Conservation (phyloP, 2,797 vertebrate genomes). For the Karalla daura region DNA sequence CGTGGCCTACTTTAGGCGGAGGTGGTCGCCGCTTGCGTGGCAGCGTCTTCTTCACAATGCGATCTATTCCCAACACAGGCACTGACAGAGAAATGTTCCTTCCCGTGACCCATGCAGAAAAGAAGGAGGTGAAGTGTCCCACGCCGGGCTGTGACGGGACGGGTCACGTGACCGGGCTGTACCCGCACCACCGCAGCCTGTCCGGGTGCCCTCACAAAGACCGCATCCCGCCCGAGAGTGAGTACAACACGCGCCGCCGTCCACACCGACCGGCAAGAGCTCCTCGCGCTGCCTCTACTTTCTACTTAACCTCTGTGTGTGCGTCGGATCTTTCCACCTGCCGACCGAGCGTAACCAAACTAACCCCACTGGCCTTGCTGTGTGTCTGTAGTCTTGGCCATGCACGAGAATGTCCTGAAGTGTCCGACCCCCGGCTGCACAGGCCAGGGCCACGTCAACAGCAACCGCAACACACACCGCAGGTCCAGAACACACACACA, state of each 20-base stretch:
- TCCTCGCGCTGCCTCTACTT: not conserved
- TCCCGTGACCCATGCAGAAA: slow-evolving; percentile 81
- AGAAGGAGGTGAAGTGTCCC: slow-evolving; percentile 96
- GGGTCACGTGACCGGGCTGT: slow-evolving; percentile 95
- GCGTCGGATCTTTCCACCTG: not conserved
- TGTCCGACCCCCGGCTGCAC: slow-evolving; percentile 98
- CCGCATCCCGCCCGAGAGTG: slow-evolving; percentile 97
- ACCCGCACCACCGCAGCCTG: slow-evolving; percentile 97
- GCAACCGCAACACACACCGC: slow-evolving; percentile 98
- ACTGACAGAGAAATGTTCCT: no score
- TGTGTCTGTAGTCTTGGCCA: slow-evolving; percentile 92
- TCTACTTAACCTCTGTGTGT: slow-evolving; percentile 8
- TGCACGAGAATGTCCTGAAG: slow-evolving; percentile 99
- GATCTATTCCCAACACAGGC: no score
- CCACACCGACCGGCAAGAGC: no score
- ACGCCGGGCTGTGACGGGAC: slow-evolving; percentile 97
- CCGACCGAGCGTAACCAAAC: not conserved
- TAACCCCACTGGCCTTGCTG: slow-evolving; percentile 58
- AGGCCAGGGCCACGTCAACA: slow-evolving; percentile 98
- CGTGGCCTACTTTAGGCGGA: no score
- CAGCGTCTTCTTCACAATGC: no score
- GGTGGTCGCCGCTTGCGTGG: no score
- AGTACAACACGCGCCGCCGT: no score
- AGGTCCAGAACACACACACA: slow-evolving; percentile 83
- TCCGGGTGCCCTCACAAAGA: slow-evolving; percentile 99